These are phyloP conservation scores for Hirtodrosophila trivittata DNA, from an alignment of 2,888 invertebrate species.

Conservation along the genomic window DNA sequence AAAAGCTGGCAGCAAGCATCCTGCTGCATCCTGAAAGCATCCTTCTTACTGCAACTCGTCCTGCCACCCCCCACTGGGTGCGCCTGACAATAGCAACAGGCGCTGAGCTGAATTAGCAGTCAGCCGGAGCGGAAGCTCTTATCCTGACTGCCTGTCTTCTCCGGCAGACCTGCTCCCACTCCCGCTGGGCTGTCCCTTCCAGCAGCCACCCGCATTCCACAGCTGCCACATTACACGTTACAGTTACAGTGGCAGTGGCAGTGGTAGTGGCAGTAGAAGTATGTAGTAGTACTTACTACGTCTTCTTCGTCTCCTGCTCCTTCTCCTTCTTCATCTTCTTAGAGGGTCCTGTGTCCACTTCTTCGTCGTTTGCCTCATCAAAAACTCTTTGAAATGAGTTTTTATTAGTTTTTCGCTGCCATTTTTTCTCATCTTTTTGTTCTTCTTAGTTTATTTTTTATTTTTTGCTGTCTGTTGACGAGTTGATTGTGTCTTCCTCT, in stretches of 20 bases:
- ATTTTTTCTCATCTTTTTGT: constrained; percentile 14
- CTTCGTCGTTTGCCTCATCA: constrained; percentile 55
- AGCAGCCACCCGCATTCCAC: too few species aligned
- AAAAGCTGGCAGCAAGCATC: constrained; percentile 44
- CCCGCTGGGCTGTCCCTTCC: too few species aligned
- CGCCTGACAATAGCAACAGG: constrained; percentile 68
- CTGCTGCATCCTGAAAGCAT: constrained; percentile 29
- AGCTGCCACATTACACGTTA: too few species aligned
- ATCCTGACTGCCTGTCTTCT: constrained; percentile 36
- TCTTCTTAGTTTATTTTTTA: constrained; percentile 25
- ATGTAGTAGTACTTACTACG: neutral
- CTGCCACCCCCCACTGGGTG: neutral
- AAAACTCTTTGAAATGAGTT: constrained; percentile 74
- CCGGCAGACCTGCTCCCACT: too few species aligned
- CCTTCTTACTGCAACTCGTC: constrained; percentile 8
- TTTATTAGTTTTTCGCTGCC: constrained; percentile 67
- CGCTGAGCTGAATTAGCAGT: constrained; percentile 72
- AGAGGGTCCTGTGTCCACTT: constrained; percentile 16
- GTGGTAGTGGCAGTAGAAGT: neutral
- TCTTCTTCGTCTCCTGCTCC: neutral
- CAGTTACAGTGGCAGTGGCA: too few species aligned
- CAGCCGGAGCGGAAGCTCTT: constrained; percentile 36
- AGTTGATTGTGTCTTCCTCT: constrained; percentile 7
- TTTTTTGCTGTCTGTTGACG: constrained; percentile 38
- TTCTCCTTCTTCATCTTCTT: neutral